A percentile compares a stretch with the other conserved stretches of the same genome.
Conservation (phyloP, 1,140 invertebrate genomes). For the Elysia chlorotica region DNA sequence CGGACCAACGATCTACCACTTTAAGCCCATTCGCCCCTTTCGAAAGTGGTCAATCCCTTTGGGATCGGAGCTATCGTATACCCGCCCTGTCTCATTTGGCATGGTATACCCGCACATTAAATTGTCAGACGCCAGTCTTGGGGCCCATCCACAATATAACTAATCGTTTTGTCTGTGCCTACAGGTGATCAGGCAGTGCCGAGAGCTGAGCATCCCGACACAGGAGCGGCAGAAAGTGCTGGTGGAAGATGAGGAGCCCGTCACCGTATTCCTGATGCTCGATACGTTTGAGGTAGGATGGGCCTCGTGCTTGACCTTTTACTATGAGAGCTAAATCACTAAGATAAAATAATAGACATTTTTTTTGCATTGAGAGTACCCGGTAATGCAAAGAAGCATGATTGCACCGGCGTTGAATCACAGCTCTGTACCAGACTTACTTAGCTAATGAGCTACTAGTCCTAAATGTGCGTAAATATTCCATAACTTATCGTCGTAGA, state of each 20-base stretch:
- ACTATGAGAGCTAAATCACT: no score
- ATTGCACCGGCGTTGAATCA: no score
- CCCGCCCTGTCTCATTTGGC: no score
- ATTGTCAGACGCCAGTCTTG: not conserved
- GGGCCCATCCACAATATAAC: not conserved
- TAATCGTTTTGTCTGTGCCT: not conserved
- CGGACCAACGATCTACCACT: not conserved
- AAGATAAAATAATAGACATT: no score
- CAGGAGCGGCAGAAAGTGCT: slow-evolving; percentile 1
- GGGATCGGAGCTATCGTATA: no score
- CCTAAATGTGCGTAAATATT: no score
- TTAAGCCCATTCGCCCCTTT: not conserved
- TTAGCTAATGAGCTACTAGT: no score
- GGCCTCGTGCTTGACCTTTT: no score
- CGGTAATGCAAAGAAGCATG: no score
- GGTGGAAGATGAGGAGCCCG: not conserved
- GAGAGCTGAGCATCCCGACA: not conserved
- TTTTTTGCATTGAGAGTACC: no score
- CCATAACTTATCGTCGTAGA: no score
- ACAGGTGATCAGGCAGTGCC: slow-evolving; percentile 9
- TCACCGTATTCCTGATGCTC: not conserved
- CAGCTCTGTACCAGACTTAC: no score
- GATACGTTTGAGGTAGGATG: slow-evolving; percentile 25
- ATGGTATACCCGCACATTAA: not conserved
- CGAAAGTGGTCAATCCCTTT: not conserved